Evolutionary conservation across 2,888 invertebrate genomes (phyloP).

Genomic region (Epistrophe eligans): DNA sequence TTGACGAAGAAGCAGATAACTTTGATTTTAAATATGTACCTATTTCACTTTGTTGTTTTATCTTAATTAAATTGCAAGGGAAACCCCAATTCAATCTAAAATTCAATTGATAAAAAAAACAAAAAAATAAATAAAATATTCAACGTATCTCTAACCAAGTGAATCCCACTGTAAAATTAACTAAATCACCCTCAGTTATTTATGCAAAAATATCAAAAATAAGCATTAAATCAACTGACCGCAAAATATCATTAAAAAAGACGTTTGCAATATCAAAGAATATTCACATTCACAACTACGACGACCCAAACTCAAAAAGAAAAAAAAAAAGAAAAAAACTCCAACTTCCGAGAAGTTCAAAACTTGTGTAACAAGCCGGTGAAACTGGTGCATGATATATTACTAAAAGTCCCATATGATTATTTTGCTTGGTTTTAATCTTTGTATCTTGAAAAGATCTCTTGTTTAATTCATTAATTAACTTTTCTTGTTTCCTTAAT

Average conservation of each 20-base stretch:
- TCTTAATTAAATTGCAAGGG: too few species aligned
- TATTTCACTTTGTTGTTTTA: too few species aligned
- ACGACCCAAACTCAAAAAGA: not conserved
- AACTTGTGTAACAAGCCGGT: slow-evolving; percentile 58
- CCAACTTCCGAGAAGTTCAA: slow-evolving; percentile 46
- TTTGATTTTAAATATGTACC: too few species aligned
- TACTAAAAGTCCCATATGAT: slow-evolving; percentile 43
- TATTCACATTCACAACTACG: not conserved
- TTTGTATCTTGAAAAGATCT: slow-evolving; percentile 11
- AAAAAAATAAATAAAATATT: not conserved
- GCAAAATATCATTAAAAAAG: slow-evolving; percentile 40
- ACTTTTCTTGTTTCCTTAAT: slow-evolving; percentile 15
- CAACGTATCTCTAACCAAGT: not conserved
- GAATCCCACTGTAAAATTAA: not conserved
- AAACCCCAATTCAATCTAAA: too few species aligned
- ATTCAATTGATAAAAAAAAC: not conserved
- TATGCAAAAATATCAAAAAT: slow-evolving; percentile 46
- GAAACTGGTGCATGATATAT: slow-evolving; percentile 50
- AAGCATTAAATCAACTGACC: slow-evolving; percentile 31
- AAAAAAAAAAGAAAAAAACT: not conserved
- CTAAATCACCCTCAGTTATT: not conserved
- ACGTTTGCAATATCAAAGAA: slow-evolving; percentile 17
- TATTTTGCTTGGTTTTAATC: slow-evolving; percentile 10
- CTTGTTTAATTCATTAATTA: slow-evolving; percentile 47
- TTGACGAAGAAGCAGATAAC: too few species aligned